These are phyloP conservation scores for Forbesichthys papilliferus DNA, from an alignment of 2,113 vertebrate species.

Conservation along the genomic window DNA sequence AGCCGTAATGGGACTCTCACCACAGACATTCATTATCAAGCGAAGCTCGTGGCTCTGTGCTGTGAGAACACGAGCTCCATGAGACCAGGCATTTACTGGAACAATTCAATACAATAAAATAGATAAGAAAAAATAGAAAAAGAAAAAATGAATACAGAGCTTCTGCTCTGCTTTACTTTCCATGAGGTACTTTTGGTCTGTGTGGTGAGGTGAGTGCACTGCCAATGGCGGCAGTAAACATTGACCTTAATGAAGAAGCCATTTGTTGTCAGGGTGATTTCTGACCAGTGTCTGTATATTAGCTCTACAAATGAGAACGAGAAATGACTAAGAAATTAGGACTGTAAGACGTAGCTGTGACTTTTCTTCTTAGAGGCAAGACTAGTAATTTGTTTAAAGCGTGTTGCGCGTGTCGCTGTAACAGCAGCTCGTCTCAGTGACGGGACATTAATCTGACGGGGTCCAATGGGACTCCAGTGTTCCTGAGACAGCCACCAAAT, in stretches of 20 bases:
- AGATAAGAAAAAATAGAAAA: conserved; percentile 28
- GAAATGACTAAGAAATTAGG: too few species aligned
- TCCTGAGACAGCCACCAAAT: conserved; percentile 37
- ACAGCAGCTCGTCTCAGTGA: conserved; percentile 14
- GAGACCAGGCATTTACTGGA: conserved; percentile 76
- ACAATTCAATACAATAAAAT: conserved; percentile 75
- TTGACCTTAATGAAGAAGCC: conserved; percentile 51
- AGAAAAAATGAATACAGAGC: conserved; percentile 60
- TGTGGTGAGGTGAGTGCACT: conserved; percentile 74
- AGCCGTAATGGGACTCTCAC: conserved; percentile 73
- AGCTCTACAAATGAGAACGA: conserved; percentile 4
- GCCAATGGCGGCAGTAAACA: conserved; percentile 43
- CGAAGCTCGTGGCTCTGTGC: conserved; percentile 47
- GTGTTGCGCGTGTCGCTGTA: conserved; percentile 23
- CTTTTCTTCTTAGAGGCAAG: conserved; percentile 8
- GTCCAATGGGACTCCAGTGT: conserved; percentile 12
- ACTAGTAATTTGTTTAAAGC: conserved; percentile 15
- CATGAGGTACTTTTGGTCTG: conserved; percentile 74
- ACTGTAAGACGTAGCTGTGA: not conserved
- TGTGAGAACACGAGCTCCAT: conserved; percentile 59
- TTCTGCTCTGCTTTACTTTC: conserved; percentile 64
- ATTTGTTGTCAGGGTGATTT: conserved; percentile 74
- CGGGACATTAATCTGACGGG: conserved; percentile 38
- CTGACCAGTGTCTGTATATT: conserved; percentile 51
- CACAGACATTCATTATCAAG: conserved; percentile 77